Base-by-base conservation (phyloP, 2,888 invertebrate genomes). In the Andrena marginata region DNA sequence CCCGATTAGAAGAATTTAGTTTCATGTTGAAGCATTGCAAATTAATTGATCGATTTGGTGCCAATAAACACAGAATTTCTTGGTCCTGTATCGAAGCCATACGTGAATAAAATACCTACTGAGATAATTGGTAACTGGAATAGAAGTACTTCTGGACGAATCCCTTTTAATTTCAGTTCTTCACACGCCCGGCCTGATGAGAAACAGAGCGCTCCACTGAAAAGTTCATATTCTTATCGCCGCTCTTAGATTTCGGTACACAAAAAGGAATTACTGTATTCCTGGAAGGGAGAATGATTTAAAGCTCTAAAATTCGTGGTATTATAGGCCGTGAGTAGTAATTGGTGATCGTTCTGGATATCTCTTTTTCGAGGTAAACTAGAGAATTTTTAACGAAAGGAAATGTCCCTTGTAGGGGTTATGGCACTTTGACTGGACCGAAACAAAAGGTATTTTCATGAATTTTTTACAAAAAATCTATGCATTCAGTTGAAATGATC, bases 191-290 rank as follows among this genome's bases (percentile, higher is more conserved):
- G 7, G 26, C 8, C 20, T 65, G 82, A 81, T 13, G 72, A 35
- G 69, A 29, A 82, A 77, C 82, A 83, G 77, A 82, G 60, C 76
- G 13, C 20, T 59, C n/a, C 56, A 48, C 65, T 77, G 82, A 64
- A 35, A 56, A 23, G 5, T n/a, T 54, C 73, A 62, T 73, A 64
- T n/a, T 2, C 62, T 77, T 76, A 54, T 75, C 72, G 16, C 7
- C 13, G n/a, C 16, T n/a, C 31, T 68, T 20, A 48, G 59, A 72
- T 72, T 72, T 69, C 59, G 49, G 42, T 51, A 60, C 42, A 71
- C 33, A 60, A 8, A 26, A 16, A 29, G 16, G 31, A 51, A 68
- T 69, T 49, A 62, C 82, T 31, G 51, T 63, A 31, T 82, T 76
- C 82, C 49, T 23, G 68, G 76, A 81, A 76, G 71, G 48, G 62